Conservation (phyloP, 1,140 invertebrate genomes). For the Trypoxylus dichotomus region DNA sequence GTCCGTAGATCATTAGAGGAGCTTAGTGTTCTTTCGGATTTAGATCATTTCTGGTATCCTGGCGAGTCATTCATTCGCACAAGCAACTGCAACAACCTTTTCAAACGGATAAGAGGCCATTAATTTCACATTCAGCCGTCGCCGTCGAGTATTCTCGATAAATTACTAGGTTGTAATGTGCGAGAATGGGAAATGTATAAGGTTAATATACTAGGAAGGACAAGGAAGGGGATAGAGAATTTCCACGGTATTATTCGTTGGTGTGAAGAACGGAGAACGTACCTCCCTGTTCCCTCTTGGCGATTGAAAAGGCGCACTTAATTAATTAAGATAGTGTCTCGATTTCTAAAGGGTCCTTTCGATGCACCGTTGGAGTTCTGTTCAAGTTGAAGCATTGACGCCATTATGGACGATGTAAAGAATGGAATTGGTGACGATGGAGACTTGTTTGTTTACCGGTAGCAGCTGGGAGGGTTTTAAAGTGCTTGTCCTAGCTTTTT, state of each 20-base stretch:
- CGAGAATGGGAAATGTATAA: neutral
- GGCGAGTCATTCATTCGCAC: neutral
- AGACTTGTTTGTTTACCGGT: neutral
- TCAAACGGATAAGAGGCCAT: constrained; percentile 5
- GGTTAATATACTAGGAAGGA: neutral
- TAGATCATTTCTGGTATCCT: neutral
- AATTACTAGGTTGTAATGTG: neutral
- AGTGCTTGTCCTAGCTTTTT: neutral
- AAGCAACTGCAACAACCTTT: neutral
- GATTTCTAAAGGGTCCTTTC: neutral
- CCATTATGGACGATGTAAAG: neutral
- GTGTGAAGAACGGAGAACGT: neutral
- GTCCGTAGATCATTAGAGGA: neutral
- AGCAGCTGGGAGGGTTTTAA: neutral
- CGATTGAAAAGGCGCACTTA: constrained; percentile 5
- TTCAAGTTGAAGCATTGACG: neutral
- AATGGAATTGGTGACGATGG: neutral
- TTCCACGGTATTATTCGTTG: neutral
- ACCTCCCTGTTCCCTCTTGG: neutral
- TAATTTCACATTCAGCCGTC: neutral
- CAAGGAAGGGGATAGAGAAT: neutral
- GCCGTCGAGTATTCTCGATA: neutral
- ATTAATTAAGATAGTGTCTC: constrained; percentile 7
- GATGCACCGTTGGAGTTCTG: constrained; percentile 5
- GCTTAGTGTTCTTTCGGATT: neutral